phyloP scores from a whole-genome alignment of 2,113 vertebrate species.

The Malurus cyaneus region DNA sequence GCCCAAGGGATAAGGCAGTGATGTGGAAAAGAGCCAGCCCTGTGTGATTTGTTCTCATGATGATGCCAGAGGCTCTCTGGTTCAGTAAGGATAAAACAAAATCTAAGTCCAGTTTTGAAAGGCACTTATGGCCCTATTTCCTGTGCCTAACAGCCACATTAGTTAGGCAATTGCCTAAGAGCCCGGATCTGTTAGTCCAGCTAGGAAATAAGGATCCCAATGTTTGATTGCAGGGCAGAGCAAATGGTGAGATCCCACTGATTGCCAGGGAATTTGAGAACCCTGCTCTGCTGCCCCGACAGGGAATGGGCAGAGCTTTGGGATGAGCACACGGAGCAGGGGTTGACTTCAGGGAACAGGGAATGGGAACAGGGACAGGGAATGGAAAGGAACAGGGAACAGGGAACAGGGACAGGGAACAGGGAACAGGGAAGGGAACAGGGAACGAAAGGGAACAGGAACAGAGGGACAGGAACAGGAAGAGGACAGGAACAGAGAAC shows the following conservation, averaged over 20 bases:
- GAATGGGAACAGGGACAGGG: too few species aligned
- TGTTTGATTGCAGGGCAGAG: not conserved
- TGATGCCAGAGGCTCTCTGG: not conserved
- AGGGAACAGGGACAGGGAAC: too few species aligned
- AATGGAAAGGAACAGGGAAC: too few species aligned
- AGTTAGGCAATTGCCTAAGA: not conserved
- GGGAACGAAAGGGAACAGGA: too few species aligned
- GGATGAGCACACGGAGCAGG: too few species aligned
- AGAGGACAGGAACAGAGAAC: too few species aligned
- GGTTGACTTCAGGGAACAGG: too few species aligned
- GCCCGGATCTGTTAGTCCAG: not conserved
- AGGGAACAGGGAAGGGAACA: too few species aligned
- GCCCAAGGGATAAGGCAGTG: not conserved
- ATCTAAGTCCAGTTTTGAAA: not conserved
- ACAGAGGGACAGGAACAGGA: too few species aligned
- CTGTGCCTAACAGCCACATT: not conserved
- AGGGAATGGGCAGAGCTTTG: too few species aligned
- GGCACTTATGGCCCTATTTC: not conserved
- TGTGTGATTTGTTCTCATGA: not conserved
- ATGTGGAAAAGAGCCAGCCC: not conserved
- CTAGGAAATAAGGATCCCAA: not conserved
- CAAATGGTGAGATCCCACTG: not conserved
- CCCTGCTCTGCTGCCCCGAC: too few species aligned
- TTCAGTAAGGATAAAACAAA: not conserved
- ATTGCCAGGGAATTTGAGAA: too few species aligned